phyloP scores from a whole-genome alignment of 1,140 invertebrate genomes.

The Colletes gigas region DNA sequence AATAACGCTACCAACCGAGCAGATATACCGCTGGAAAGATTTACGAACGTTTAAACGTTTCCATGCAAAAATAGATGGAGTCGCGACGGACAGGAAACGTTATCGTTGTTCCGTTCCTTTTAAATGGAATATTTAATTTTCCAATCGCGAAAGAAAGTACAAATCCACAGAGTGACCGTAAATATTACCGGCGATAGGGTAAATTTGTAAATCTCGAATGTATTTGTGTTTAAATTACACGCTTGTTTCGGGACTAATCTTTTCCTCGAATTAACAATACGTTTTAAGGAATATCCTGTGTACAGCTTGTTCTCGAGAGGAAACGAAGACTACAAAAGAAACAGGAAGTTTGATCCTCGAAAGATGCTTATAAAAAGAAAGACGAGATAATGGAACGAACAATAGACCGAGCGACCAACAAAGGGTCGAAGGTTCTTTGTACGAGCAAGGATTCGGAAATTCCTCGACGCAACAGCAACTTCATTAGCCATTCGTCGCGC shows the following conservation, averaged over 20 bases:
- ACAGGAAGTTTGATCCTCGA: constrained; percentile 6
- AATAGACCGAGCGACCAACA: background rate
- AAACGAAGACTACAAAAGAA: background rate
- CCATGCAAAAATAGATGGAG: background rate
- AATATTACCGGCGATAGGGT: no score
- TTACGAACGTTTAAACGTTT: background rate
- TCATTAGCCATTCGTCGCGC: background rate
- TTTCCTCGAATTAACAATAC: no score
- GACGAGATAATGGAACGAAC: background rate
- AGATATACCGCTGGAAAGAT: background rate
- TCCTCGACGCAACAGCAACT: background rate
- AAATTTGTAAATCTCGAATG: no score
- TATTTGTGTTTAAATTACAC: no score
- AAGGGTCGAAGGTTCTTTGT: background rate
- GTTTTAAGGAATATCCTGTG: background rate
- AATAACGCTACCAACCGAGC: background rate
- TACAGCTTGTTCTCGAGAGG: background rate
- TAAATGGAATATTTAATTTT: constrained; percentile 23
- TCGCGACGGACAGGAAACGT: background rate
- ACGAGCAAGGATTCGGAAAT: constrained; percentile 2
- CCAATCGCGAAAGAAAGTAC: no score
- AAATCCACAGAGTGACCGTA: background rate
- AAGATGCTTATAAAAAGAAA: background rate
- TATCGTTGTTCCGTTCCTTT: background rate
- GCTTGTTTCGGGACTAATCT: no score